Evolutionary conservation across 1,140 invertebrate genomes (phyloP), one percentile per base, ranked within the genome.

Genomic region (Plutomurus gul): DNA sequence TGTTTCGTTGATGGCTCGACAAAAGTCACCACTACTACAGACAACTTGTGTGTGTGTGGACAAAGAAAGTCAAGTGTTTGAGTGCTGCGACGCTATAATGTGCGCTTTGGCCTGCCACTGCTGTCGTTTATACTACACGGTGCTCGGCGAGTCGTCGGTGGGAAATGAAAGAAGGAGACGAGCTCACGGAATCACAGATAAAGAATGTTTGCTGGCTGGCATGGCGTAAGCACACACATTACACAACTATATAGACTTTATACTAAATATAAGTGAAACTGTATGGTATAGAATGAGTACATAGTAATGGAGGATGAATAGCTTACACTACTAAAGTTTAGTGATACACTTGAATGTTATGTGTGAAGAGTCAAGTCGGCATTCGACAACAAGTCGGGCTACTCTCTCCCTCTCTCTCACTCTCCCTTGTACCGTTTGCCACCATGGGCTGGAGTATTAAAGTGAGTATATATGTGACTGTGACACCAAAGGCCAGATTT

Each of bases 401-500:
- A 43, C 39, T 43, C 39, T 43, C 2, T n/a, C 2, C 11, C n/a
- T 43, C 39, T 43, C 2, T 43, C 39, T 43, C n/a, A n/a, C n/a
- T n/a, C n/a, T n/a, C n/a, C n/a, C n/a, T 10, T 43, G 39, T 43
- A 33, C 36, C 27, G 33, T 60, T 65, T 65, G 56, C 56, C 13
- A 22, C 16, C 11, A 20, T 16, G 11, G n/a, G 43, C 43, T 33
- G 56, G 56, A 27, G 27, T 16, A 25, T 13, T 56, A 22, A 56
- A 25, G 10, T 51, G 49, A 27, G 20, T 3, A 11, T 56, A 18
- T 65, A 65, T 65, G 56, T n/a, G 56, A 65, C 30, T 79, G 77
- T 79, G 77, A 79, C 77, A 79, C 77, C 71, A 70, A 79, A 74
- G 71, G 60, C 77, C 72, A 79, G 77, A 79, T 79, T 79, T 79